phyloP scores from a whole-genome alignment of 2,113 vertebrate species.

The Tonatia bakeri region DNA sequence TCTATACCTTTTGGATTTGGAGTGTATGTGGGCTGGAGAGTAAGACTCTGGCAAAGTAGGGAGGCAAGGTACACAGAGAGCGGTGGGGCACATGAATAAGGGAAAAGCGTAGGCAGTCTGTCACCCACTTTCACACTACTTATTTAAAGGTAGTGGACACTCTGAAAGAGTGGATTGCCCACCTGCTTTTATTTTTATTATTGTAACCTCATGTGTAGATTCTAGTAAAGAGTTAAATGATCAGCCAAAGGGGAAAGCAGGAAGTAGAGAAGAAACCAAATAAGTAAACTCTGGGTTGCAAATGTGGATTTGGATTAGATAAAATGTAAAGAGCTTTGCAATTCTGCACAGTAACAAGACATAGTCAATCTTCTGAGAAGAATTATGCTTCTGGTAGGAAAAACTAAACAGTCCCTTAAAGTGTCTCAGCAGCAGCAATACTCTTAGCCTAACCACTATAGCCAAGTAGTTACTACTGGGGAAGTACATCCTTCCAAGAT shows the following conservation, averaged over 20 bases:
- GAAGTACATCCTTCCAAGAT: neutral
- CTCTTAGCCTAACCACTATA: neutral
- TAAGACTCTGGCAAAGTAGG: neutral
- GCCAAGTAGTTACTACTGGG: neutral
- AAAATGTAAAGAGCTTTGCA: conserved; percentile 17
- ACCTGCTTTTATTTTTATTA: neutral
- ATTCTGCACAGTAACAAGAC: neutral
- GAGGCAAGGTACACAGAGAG: neutral
- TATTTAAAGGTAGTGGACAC: neutral
- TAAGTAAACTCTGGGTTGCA: neutral
- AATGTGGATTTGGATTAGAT: neutral
- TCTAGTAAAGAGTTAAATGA: neutral
- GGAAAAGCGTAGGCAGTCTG: neutral
- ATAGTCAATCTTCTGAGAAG: neutral
- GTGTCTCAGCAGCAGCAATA: neutral
- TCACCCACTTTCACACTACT: neutral
- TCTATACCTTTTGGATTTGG: neutral
- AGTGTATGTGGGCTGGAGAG: neutral
- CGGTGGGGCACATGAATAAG: neutral
- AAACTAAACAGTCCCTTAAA: conserved; percentile 22
- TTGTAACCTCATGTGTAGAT: neutral
- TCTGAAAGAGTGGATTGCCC: neutral
- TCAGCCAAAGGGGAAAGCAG: neutral
- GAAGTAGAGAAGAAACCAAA: neutral
- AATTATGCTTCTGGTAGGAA: neutral